Conservation (phyloP, 2,797 vertebrate genomes). For the Oceanodroma leucorhoa region DNA sequence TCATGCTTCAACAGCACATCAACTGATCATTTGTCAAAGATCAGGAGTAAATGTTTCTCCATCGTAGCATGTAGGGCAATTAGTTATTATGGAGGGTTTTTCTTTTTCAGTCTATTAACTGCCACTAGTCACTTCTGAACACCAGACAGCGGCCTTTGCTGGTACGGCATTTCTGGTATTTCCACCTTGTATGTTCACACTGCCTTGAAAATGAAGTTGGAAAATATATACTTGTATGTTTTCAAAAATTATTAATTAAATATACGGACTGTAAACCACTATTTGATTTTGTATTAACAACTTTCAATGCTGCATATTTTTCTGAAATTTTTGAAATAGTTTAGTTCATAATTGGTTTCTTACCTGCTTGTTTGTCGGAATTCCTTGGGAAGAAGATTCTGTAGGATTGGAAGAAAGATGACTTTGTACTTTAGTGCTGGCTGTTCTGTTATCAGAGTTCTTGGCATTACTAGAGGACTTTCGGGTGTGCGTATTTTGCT, state of each 20-base stretch:
- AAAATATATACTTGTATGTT: not conserved
- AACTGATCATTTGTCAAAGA: not conserved
- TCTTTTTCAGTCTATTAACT: not conserved
- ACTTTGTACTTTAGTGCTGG: conserved; percentile 52
- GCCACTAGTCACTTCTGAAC: not conserved
- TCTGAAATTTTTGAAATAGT: not conserved
- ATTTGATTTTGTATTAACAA: not conserved
- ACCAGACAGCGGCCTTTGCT: not conserved
- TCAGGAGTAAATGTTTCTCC: not conserved
- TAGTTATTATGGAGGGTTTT: not conserved
- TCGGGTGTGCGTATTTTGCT: conserved; percentile 50
- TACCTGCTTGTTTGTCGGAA: conserved; percentile 74
- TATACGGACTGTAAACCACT: not conserved
- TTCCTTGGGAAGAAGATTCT: conserved; percentile 63
- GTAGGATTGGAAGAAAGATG: conserved; percentile 28
- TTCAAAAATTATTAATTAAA: not conserved
- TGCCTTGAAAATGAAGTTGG: not conserved
- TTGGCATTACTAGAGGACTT: conserved; percentile 66
- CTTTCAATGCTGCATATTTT: not conserved
- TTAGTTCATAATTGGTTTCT: not conserved
- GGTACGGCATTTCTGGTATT: not conserved
- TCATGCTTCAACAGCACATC: not conserved
- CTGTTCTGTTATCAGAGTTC: conserved; percentile 64
- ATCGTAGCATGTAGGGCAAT: not conserved
- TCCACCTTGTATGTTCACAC: not conserved